phyloP scores from a whole-genome alignment of 2,113 vertebrate species.

The Phrynosoma platyrhinos region DNA sequence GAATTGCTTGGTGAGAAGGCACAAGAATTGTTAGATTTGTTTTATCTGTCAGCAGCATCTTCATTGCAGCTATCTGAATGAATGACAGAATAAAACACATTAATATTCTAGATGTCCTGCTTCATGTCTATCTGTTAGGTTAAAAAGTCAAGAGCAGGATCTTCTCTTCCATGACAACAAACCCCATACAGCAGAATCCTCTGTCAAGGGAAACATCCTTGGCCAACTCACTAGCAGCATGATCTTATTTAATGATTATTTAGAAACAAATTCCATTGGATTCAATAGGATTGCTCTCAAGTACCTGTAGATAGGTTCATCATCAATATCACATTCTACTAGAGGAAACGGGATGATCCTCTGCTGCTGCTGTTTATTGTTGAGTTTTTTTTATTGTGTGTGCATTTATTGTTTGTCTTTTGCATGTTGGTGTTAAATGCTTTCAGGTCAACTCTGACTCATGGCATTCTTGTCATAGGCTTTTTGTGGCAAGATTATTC shows the following conservation, averaged over 20 bases:
- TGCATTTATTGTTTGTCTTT: not conserved
- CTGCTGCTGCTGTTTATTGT: not conserved
- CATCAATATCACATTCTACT: not conserved
- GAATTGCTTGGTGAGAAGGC: conserved; percentile 83
- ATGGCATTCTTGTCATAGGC: too few relatives aligned
- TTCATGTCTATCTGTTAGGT: not conserved
- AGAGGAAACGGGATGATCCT: not conserved
- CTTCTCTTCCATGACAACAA: not conserved
- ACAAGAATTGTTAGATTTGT: conserved; percentile 88
- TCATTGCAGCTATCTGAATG: conserved; percentile 80
- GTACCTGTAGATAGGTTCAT: too few relatives aligned
- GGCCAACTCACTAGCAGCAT: not conserved
- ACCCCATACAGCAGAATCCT: not conserved
- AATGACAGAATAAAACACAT: conserved; percentile 3
- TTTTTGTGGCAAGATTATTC: too few relatives aligned
- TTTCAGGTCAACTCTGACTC: not conserved
- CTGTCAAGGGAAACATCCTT: not conserved
- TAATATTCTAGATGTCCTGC: not conserved
- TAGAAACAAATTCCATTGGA: not conserved
- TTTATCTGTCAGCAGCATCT: conserved; percentile 66
- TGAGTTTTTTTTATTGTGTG: not conserved
- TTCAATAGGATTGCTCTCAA: not conserved
- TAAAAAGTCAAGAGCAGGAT: not conserved
- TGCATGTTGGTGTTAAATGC: not conserved
- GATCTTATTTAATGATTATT: not conserved